phyloP scores from a whole-genome alignment of 2,797 vertebrate species.

The Paramormyrops hopkinsi region DNA sequence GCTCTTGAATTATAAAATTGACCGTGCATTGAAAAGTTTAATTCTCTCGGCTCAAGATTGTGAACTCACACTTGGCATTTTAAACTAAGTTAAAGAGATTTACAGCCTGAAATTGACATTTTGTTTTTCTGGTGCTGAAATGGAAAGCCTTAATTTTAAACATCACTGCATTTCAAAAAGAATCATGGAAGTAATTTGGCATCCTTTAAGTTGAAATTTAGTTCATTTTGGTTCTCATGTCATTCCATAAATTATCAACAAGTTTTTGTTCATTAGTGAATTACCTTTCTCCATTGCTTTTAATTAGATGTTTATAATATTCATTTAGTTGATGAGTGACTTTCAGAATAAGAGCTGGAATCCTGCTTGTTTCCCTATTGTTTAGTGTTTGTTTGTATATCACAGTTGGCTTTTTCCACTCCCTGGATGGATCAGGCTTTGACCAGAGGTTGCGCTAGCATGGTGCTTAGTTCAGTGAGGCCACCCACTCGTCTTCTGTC shows the following conservation, averaged over 20 bases:
- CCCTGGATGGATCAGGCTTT: conserved; percentile 11
- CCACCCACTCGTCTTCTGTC: background rate
- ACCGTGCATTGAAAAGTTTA: background rate
- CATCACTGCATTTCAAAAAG: background rate
- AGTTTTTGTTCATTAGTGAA: background rate
- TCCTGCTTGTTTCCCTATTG: background rate
- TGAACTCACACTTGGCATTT: background rate
- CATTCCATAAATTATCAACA: background rate
- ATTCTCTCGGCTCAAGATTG: background rate
- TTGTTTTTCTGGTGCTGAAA: background rate
- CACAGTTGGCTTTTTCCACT: conserved; percentile 13
- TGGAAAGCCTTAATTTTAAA: background rate
- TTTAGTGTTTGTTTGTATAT: background rate
- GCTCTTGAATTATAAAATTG: background rate
- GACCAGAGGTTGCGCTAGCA: conserved; percentile 66
- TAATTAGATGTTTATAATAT: background rate
- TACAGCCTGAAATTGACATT: background rate
- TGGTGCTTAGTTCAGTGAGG: conserved; percentile 39
- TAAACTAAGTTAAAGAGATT: background rate
- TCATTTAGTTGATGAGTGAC: background rate
- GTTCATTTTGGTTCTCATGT: background rate
- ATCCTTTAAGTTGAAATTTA: background rate
- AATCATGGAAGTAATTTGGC: background rate
- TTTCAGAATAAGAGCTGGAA: background rate
- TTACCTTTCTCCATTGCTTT: background rate